phyloP scores from a whole-genome alignment of 2,888 invertebrate genomes.

The Zaprionus bogoriensis region DNA sequence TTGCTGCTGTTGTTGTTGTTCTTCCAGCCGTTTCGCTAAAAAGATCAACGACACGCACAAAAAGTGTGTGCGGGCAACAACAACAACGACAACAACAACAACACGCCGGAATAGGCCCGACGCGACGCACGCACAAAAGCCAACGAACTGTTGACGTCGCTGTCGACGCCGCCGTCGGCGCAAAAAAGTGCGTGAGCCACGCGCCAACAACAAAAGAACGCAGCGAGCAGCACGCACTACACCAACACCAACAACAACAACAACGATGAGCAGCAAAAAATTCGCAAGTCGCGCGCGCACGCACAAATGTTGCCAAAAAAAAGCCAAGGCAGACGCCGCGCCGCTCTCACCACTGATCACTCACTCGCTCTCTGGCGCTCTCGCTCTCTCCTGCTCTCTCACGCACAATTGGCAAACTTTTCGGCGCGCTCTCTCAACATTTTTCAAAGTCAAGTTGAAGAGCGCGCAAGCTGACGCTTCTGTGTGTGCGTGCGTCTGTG shows the following conservation, averaged over 20 bases:
- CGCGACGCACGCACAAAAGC: constrained; percentile 56
- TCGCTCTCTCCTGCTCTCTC: constrained; percentile 2
- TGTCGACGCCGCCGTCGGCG: neutral
- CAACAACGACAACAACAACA: constrained; percentile 30
- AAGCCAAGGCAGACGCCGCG: neutral
- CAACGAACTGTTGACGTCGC: constrained; percentile 57
- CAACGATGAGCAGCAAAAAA: constrained; percentile 2
- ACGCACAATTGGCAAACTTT: constrained; percentile 40
- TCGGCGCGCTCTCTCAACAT: constrained; percentile 57
- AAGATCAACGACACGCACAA: constrained; percentile 78
- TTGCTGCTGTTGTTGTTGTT: constrained; percentile 32
- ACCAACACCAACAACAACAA: neutral
- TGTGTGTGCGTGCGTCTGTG: neutral
- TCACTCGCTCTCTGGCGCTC: constrained; percentile 27
- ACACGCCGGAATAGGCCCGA: constrained; percentile 36
- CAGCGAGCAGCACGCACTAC: neutral
- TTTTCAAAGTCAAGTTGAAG: constrained; percentile 77
- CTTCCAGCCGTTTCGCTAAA: constrained; percentile 29
- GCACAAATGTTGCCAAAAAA: constrained; percentile 25
- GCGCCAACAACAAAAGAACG: constrained; percentile 37
- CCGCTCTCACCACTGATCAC: constrained; percentile 22
- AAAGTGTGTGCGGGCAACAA: constrained; percentile 33
- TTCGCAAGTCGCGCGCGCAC: constrained; percentile 37
- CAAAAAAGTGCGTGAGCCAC: constrained; percentile 57
- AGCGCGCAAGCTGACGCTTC: constrained; percentile 43